A percentile compares a stretch with the other conserved stretches of the same genome.
These are phyloP conservation scores for Drosophila recens DNA, from an alignment of 2,888 invertebrate genomes.

Conservation along the genomic window DNA sequence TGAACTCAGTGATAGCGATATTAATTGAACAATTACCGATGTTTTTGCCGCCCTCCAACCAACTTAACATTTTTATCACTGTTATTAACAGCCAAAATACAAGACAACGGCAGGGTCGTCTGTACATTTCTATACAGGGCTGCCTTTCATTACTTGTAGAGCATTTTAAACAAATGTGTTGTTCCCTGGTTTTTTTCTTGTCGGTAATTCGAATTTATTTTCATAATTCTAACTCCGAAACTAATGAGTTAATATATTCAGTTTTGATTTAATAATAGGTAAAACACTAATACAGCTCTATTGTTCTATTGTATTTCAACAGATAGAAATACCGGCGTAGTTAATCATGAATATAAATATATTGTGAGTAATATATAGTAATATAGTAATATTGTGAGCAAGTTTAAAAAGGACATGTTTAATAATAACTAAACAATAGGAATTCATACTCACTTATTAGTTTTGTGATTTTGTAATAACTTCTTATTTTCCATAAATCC, in stretches of 20 bases:
- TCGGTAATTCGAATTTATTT: background rate
- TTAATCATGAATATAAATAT: background rate
- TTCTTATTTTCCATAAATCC: too few species aligned
- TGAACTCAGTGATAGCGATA: background rate
- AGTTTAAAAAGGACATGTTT: too few species aligned
- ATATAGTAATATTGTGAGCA: too few species aligned
- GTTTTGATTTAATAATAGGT: background rate
- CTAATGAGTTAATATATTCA: background rate
- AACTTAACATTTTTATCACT: background rate
- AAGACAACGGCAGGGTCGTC: background rate
- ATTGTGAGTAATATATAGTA: too few species aligned
- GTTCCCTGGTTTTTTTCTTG: background rate
- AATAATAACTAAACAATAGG: too few species aligned
- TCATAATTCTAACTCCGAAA: background rate
- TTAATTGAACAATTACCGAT: background rate
- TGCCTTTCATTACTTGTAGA: background rate
- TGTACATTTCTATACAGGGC: background rate
- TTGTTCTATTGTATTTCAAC: too few species aligned
- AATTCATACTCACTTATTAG: too few species aligned
- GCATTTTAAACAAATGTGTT: too few species aligned
- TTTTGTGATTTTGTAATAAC: background rate
- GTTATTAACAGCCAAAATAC: background rate
- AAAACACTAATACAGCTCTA: background rate
- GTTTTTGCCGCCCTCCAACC: background rate
- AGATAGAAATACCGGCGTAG: too few species aligned